Base-by-base conservation (phyloP, 2,113 vertebrate species). In the Aldabrachelys gigantea region DNA sequence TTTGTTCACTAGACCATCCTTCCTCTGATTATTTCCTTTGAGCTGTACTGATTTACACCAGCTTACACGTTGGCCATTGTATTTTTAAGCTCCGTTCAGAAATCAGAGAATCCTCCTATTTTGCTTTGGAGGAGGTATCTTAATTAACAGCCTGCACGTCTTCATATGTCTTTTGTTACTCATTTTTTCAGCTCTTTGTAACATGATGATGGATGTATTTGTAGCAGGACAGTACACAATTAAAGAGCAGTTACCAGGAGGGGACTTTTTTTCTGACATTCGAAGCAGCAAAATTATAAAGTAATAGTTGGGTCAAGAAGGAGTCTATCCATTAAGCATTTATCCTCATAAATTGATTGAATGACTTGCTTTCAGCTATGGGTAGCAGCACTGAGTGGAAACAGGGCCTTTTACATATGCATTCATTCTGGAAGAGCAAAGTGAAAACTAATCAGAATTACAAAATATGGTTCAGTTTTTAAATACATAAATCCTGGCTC, bases 261-360 rank as follows among this genome's bases (percentile, higher is more conserved):
- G 52, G 1, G 0, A 31, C 52, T 57, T 41, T 3, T 1, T 35
- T 0, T 12, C 88, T 93, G 69, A 88, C 9, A 29, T 65, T 6
- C 21, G 13, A 91, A 52, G n/a, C n/a, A 87, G 38, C 24, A 95
- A 89, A 90, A 90, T 89, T 86, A 88, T 75, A 84, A 94, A 87
- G 87, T 81, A 89, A 92, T 83, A 85, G 54, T n/a, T 57, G 5
- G 8, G 22, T 91, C 83, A 90, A 27, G 75, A 95, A 87, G 16
- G 78, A 94, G 65, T 72, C 65, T 72, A 72, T 8, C 11, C 21
- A 80, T 91, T 91, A 94, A 92, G 8, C 10, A 89, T 59, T 94
- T 91, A 80, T 65, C 81, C 13, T 85, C 93, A 38, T 62, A 89
- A 85, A 84, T 62, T 93, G 10, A 59, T 92, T 88, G 59, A 92